Conservation (phyloP, 2,113 vertebrate genomes). For the Mormyrus lacerda region DNA sequence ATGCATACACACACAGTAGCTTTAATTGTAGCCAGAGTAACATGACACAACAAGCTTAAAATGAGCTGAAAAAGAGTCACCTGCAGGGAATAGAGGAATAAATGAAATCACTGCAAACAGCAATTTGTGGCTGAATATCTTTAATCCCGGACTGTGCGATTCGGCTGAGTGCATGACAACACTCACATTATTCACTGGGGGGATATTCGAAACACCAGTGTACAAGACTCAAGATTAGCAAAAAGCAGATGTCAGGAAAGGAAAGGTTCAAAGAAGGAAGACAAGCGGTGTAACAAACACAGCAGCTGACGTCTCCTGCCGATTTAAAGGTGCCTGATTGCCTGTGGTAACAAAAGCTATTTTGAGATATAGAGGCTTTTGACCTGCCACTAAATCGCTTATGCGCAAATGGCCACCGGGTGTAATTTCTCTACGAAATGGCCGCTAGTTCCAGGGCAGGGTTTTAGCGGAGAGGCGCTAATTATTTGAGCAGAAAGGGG, state of each 20-base stretch:
- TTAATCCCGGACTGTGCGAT: slow-evolving; percentile 19
- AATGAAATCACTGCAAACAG: background rate
- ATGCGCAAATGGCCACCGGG: background rate
- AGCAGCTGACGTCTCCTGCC: background rate
- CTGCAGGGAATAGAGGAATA: background rate
- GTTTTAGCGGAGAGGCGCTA: background rate
- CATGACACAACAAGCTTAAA: slow-evolving; percentile 12
- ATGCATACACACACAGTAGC: background rate
- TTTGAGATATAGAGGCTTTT: background rate
- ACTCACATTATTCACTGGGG: slow-evolving; percentile 6
- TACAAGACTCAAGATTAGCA: background rate
- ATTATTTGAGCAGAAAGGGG: background rate
- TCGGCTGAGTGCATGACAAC: background rate
- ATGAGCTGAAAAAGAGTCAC: background rate
- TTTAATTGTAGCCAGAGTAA: slow-evolving; percentile 10
- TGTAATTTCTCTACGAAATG: background rate
- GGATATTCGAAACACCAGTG: background rate
- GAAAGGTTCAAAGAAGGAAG: background rate
- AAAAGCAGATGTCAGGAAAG: background rate
- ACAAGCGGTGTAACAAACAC: background rate
- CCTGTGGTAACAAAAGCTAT: background rate
- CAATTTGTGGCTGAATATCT: slow-evolving; percentile 25
- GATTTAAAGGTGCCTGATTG: background rate
- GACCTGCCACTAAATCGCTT: background rate
- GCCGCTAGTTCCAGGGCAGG: background rate